Evolutionary conservation across 2,888 invertebrate species (phyloP).

Genomic region (Sesamia inferens): DNA sequence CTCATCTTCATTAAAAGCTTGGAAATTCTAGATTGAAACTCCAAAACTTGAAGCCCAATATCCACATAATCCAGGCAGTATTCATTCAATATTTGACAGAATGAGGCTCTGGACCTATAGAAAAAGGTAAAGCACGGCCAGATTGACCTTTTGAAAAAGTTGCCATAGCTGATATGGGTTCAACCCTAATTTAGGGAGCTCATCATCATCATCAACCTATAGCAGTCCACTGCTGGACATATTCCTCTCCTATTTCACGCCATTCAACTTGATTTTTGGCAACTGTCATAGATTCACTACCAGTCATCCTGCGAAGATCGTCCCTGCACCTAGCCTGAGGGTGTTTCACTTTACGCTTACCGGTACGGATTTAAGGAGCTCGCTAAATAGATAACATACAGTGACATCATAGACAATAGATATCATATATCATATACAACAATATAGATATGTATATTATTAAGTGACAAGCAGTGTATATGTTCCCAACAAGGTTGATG

Average conservation of each 20-base stretch:
- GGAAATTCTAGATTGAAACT: neutral
- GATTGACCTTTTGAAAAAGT: neutral
- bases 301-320: too few relatives aligned
- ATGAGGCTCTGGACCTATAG: neutral
- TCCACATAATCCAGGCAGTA: neutral
- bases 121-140: neutral
- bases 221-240: too few relatives aligned
- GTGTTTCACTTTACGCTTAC: too few relatives aligned
- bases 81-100: neutral
- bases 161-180: neutral
- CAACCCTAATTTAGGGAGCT: neutral
- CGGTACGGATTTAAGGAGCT: too few relatives aligned
- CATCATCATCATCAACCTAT: too few relatives aligned
- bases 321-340: too few relatives aligned
- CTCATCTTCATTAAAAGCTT: neutral
- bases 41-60: neutral
- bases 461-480: neutral
- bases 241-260: too few relatives aligned
- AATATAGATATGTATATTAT: too few relatives aligned
- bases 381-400: neutral
- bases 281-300: too few relatives aligned
- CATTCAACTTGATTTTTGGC: too few relatives aligned
- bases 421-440: too few relatives aligned
- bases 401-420: too few relatives aligned
- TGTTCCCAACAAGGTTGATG: conserved; percentile 1